Evolutionary conservation across 1,140 invertebrate species (phyloP), one percentile per base, ranked within the genome.

Genomic region (Sinella curviseta): DNA sequence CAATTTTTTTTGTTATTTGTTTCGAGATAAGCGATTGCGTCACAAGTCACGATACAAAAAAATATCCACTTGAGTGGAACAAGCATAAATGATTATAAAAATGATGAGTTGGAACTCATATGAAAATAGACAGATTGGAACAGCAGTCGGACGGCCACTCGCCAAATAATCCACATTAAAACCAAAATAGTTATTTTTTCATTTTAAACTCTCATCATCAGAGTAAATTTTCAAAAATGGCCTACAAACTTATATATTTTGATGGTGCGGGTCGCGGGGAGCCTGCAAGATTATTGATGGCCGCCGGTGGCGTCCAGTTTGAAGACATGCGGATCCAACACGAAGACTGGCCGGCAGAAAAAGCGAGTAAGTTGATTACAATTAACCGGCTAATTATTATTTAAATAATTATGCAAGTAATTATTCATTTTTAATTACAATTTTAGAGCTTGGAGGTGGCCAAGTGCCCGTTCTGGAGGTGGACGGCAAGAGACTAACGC

Each of bases 241-340:
- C 57, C 24, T 60, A 60, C 24, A 60, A 60, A 26, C 24, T 60
- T 14, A 60, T n/a, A 4, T 60, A 60, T 26, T 60, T 60, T n/a
- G 57, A 60, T n/a, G 4, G 8, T n/a, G 14, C 57, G 8, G 57
- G 12, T 4, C 8, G 57, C 3, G 89, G 86, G 8, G 89, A 91
- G 81, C 85, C 89, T 0, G 87, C 88, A 30, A 86, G 90, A 17
- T 86, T 88, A 55, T 77, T 91, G 3, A 84, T 90, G 24, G 84
- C 85, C 0, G 89, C 89, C 76, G 86, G 86, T 16, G 86, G 85
- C 34, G 84, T 89, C 8, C 84, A 86, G 0, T 91, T 87, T 84
- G 87, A 88, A 79, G 90, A 91, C 79, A 83, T 84, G 4, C 85
- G 87, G 36, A 82, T 86, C 67, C 81, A 81, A 76, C 76, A 77